Evolutionary conservation across 2,113 vertebrate genomes (phyloP), one percentile per base, ranked within the genome.

Genomic region (Rhabdomys dilectus): DNA sequence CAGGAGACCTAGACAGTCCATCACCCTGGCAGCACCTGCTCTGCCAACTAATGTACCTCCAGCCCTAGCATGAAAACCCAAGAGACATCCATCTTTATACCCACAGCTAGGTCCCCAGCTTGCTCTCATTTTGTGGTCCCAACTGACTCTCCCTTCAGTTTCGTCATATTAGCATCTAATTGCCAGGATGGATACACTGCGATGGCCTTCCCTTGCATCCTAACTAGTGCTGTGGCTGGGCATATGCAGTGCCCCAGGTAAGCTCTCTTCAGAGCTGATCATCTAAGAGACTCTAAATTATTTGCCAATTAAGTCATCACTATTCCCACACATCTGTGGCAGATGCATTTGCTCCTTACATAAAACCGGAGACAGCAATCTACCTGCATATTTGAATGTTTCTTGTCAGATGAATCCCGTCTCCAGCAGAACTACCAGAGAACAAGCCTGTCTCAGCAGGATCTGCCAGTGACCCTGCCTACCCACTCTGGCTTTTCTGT

Each of bases 201-300:
- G 80, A 87, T 24, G 87, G 62, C 77, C 31, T 90, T 80, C 58
- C 62, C 86, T 75, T 62, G 36, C 36, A 12, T 29, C 89, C 85
- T 68, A 70, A 70, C 56, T 10, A 48, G 89, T 36, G 68, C 91
- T 81, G 9, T 60, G 84, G 73, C 42, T 22, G 73, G 93, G 90
- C 60, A 80, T 53, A 62, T 15, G 56, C 51, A 60, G 22, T 0
- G 0, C 68, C 86, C 93, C 82, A 93, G 85, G 90, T 92, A 93
- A 91, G 88, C 64, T 76, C 88, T 89, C 88, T 95, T 96, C 68
- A 78, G 84, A 94, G 77, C 2, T 31, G 42, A 91, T 94, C 81
- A 64, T 84, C 73, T 78, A 91, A 92, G 77, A 92, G 51, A 12
- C n/a, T 96, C 45, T 97, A 93, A 91, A 89, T 97, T 94, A 88